A percentile compares a stretch with the other conserved stretches of the same genome.
phyloP scores from a whole-genome alignment of 2,113 vertebrate genomes.

The Poecile atricapillus region DNA sequence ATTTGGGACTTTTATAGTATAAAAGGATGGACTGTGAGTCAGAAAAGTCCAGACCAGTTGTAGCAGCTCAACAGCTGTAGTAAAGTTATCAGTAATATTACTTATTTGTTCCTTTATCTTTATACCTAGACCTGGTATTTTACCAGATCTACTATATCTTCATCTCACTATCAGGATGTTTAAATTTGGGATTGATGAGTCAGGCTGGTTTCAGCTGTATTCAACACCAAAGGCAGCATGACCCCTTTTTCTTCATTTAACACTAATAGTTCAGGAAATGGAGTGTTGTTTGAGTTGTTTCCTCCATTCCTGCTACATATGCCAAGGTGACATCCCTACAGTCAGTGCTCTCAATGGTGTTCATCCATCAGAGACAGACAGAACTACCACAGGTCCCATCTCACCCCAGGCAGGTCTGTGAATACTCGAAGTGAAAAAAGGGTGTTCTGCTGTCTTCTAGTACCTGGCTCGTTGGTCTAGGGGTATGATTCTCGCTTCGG shows the following conservation, averaged over 20 bases:
- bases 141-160: neutral
- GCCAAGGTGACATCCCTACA: neutral
- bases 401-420: accelerated
- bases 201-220: neutral
- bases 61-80: neutral
- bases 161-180: neutral
- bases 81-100: neutral
- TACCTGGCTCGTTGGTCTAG: constrained; percentile 41
- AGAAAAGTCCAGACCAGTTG: neutral
- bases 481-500: constrained; percentile 75
- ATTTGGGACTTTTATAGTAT: neutral
- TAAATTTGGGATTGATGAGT: neutral
- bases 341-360: too few species aligned
- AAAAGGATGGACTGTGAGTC: neutral
- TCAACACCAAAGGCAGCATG: neutral
- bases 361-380: too few species aligned
- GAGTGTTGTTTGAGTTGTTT: neutral
- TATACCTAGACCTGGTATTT: neutral
- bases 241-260: neutral
- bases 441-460: neutral
- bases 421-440: accelerated
- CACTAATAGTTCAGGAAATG: neutral
- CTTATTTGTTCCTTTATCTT: neutral
- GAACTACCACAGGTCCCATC: accelerated
- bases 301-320: neutral